Evolutionary conservation across 2,797 vertebrate genomes (phyloP).

Genomic region (Graptemys geographica): DNA sequence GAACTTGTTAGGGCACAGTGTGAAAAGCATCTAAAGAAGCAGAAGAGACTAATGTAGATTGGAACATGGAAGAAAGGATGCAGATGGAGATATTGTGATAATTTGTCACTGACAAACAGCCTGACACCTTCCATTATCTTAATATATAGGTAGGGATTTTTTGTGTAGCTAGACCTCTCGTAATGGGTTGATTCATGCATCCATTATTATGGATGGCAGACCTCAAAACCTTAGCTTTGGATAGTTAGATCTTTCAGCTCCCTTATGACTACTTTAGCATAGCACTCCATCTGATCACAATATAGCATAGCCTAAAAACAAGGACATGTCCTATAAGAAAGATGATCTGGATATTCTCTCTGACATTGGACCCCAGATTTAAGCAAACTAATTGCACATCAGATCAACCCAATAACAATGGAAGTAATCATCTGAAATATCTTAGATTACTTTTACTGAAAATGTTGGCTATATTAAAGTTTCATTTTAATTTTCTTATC

Average conservation of each 20-base stretch:
- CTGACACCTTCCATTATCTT: not conserved
- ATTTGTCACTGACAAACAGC: not conserved
- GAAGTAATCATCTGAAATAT: not conserved
- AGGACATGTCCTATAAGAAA: not conserved
- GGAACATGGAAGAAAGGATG: not conserved
- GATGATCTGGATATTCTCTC: not conserved
- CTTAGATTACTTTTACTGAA: not conserved
- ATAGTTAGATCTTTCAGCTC: not conserved
- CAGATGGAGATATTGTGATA: not conserved
- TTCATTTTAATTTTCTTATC: not conserved
- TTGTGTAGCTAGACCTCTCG: not conserved
- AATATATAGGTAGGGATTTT: not conserved
- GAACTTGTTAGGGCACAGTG: accelerated
- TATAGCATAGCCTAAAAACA: not conserved
- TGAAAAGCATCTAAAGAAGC: not conserved
- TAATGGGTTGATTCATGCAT: not conserved
- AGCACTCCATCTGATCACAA: not conserved
- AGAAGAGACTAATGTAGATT: accelerated
- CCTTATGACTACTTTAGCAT: not conserved
- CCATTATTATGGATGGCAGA: not conserved
- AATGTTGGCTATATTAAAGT: not conserved
- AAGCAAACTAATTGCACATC: not conserved
- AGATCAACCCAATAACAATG: not conserved
- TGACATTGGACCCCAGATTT: not conserved
- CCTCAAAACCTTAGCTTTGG: not conserved